Evolutionary conservation across 1,140 invertebrate species (phyloP).

Genomic region (Mactra quadrangularis): DNA sequence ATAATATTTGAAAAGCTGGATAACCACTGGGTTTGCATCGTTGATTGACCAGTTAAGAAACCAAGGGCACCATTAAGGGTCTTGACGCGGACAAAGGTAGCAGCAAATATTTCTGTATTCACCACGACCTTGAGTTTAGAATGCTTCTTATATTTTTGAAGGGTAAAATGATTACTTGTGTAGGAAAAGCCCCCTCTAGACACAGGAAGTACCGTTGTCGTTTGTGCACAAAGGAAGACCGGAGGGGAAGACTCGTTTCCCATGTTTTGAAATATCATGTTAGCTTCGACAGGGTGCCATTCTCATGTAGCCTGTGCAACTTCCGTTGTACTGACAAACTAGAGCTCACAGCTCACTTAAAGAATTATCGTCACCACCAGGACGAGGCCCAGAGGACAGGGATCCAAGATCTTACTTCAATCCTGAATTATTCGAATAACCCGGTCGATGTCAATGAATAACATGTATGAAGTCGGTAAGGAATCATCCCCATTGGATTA

Average conservation of each 20-base stretch:
- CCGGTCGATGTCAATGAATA: neutral
- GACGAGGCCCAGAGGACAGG: neutral
- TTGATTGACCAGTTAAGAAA: too few species aligned
- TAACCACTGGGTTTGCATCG: too few species aligned
- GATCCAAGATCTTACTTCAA: neutral
- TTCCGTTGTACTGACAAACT: slow-evolving; percentile 17
- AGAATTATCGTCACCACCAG: neutral
- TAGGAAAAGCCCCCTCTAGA: neutral
- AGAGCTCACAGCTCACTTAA: neutral
- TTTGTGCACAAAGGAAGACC: slow-evolving; percentile 1
- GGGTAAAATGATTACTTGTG: too few species aligned
- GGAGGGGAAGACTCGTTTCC: neutral
- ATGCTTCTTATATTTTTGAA: too few species aligned
- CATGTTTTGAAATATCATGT: slow-evolving; percentile 17
- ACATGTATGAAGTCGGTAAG: neutral
- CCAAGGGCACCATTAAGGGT: too few species aligned
- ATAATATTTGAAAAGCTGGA: too few species aligned
- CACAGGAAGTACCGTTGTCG: neutral
- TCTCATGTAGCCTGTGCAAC: neutral
- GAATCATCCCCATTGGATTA: neutral
- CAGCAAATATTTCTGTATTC: too few species aligned
- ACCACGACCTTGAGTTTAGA: too few species aligned
- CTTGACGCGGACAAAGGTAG: too few species aligned
- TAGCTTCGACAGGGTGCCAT: neutral
- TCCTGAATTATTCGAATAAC: neutral